phyloP scores from a whole-genome alignment of 2,797 vertebrate genomes.

The Danio kyathit region DNA sequence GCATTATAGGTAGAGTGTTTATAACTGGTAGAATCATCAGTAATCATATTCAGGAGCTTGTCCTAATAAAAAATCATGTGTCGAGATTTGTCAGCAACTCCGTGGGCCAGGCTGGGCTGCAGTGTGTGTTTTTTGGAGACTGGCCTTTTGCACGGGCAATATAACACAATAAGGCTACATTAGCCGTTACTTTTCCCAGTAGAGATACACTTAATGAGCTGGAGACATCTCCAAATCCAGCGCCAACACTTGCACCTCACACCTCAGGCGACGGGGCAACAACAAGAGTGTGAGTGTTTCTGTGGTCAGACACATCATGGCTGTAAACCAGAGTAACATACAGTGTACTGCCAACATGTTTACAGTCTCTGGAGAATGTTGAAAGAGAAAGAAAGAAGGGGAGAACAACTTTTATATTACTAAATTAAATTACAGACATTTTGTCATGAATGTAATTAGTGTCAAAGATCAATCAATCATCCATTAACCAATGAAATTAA shows the following conservation, averaged over 20 bases:
- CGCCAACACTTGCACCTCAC: slow-evolving; percentile 53
- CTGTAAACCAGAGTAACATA: slow-evolving; percentile 14
- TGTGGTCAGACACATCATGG: slow-evolving; percentile 19
- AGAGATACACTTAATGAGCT: slow-evolving; percentile 69
- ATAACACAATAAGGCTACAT: slow-evolving; percentile 74
- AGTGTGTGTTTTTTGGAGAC: slow-evolving; percentile 69
- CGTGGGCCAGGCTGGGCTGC: slow-evolving; percentile 58
- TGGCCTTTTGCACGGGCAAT: slow-evolving; percentile 70
- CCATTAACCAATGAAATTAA: too few species aligned
- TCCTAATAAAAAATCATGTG: slow-evolving; percentile 37
- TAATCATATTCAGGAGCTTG: not conserved
- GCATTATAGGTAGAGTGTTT: not conserved
- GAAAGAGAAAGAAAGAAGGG: not conserved
- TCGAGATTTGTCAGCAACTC: slow-evolving; percentile 63
- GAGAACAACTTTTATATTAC: not conserved
- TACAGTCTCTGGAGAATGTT: not conserved
- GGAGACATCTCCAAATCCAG: slow-evolving; percentile 58
- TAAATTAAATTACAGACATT: not conserved
- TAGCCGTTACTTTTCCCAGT: slow-evolving; percentile 70
- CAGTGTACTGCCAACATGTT: slow-evolving; percentile 7
- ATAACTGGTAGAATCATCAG: not conserved
- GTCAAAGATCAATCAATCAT: too few species aligned
- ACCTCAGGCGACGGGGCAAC: slow-evolving; percentile 13
- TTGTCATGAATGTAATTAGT: not conserved
- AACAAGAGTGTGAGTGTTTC: slow-evolving; percentile 44